Evolutionary conservation across 2,797 vertebrate species (phyloP).

Genomic region (Muraenolepis orangiensis): DNA sequence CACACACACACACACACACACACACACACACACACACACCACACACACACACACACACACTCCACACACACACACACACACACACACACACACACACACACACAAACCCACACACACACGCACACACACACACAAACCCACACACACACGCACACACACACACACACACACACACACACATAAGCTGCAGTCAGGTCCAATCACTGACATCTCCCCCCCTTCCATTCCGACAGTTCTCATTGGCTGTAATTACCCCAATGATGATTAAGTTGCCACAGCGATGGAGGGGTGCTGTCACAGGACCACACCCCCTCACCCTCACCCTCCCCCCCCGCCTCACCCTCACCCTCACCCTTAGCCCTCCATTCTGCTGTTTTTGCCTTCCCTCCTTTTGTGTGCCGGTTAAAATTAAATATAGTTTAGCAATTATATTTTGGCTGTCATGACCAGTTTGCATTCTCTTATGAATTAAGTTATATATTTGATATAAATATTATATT

Average conservation of each 20-base stretch:
- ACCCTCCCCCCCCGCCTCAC: conserved; percentile 36
- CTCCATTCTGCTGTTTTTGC: conserved; percentile 2
- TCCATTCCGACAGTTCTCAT: conserved; percentile 30
- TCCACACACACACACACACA: too few species aligned
- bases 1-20: background rate
- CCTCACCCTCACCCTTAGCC: conserved; percentile 13
- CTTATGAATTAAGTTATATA: too few species aligned
- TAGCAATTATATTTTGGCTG: too few species aligned
- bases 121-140: background rate
- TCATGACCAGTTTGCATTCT: too few species aligned
- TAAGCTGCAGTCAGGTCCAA: background rate
- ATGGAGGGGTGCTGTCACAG: conserved; percentile 28
- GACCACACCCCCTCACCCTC: background rate
- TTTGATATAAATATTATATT: too few species aligned
- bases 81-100: too few species aligned
- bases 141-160: background rate
- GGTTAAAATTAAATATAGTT: background rate
- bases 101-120: too few species aligned
- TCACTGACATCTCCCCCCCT: background rate
- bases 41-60: background rate
- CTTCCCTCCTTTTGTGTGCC: background rate
- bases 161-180: background rate
- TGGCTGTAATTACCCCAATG: conserved; percentile 64
- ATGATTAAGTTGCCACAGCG: conserved; percentile 64
- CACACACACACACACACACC: background rate